A percentile compares a stretch with the other conserved stretches of the same genome.
Evolutionary conservation across 2,797 vertebrate species (phyloP).

Genomic region (Hafferia zeledoni): DNA sequence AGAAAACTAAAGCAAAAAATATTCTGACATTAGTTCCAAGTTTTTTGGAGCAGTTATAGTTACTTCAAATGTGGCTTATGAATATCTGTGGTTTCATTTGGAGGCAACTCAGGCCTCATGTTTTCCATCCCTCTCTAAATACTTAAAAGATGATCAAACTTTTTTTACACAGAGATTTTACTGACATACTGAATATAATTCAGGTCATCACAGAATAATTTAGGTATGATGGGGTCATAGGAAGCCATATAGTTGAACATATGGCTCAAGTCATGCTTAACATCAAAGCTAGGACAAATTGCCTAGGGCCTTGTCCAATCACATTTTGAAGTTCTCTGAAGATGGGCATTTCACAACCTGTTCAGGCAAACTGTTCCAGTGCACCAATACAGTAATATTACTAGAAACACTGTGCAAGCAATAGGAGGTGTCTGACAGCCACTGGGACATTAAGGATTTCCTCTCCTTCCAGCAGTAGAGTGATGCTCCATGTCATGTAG

Average conservation of each 20-base stretch:
- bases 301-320: constrained; percentile 4
- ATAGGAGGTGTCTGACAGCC: not conserved
- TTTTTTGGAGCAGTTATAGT: not conserved
- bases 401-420: not conserved
- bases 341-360: not conserved
- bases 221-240: not conserved
- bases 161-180: not conserved
- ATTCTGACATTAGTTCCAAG: not conserved
- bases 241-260: not conserved
- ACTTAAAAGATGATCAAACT: not conserved
- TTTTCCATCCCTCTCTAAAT: not conserved
- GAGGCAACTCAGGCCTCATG: not conserved
- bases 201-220: not conserved
- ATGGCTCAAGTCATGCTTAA: not conserved
- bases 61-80: not conserved
- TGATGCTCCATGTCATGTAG: not conserved
- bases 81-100: not conserved
- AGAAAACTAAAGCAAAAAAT: not conserved
- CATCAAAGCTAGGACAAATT: not conserved
- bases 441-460: not conserved
- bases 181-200: not conserved
- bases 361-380: not conserved
- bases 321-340: not conserved
- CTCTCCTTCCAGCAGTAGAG: not conserved
- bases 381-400: not conserved